phyloP scores from a whole-genome alignment of 1,140 invertebrate species.

The Mercenaria mercenaria region DNA sequence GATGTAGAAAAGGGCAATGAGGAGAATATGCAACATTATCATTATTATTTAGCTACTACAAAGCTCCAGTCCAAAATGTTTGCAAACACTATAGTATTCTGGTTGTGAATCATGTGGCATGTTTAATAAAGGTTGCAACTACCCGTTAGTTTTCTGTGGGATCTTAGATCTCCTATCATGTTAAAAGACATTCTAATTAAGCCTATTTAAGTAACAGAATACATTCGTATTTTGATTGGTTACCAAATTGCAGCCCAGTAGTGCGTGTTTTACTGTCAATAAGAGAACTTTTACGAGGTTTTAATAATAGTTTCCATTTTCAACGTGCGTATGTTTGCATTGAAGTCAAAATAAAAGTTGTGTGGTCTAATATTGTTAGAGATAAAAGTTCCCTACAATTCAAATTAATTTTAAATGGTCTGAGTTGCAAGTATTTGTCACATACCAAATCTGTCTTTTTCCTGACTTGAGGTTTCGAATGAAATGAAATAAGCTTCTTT shows the following conservation, averaged over 20 bases:
- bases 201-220: slow-evolving; percentile 7
- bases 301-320: slow-evolving; percentile 28
- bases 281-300: neutral
- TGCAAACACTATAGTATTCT: too few relatives aligned
- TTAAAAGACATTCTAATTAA: slow-evolving; percentile 8
- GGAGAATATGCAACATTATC: too few relatives aligned
- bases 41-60: too few relatives aligned
- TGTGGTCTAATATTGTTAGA: slow-evolving; percentile 16
- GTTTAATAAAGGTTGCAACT: neutral
- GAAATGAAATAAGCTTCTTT: too few relatives aligned
- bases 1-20: too few relatives aligned
- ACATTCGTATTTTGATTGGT: neutral
- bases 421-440: neutral
- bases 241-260: slow-evolving; percentile 5
- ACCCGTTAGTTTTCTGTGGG: neutral
- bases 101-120: too few relatives aligned
- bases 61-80: too few relatives aligned
- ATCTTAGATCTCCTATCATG: neutral
- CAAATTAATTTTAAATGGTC: neutral
- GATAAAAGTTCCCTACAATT: neutral
- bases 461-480: too few relatives aligned
- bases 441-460: neutral
- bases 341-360: slow-evolving; percentile 42
- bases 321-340: slow-evolving; percentile 36
- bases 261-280: slow-evolving; percentile 23